Conservation (phyloP, 2,888 invertebrate genomes). For the Cephus pygmeus region DNA sequence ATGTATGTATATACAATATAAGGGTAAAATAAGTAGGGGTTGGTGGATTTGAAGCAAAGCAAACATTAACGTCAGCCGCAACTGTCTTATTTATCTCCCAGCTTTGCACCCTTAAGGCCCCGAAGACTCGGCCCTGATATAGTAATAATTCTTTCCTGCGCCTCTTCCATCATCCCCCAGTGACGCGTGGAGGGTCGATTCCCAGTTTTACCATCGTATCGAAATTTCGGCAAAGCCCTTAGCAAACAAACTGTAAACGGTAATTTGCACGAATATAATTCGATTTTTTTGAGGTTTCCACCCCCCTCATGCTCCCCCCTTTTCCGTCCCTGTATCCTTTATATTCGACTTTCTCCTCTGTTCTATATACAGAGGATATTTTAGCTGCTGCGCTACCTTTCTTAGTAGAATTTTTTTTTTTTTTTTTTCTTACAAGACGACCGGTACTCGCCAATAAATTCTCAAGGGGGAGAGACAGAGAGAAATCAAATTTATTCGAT, state of each 20-base stretch:
- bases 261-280: neutral
- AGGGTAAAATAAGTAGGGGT: neutral
- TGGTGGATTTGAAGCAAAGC: neutral
- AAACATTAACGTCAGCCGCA: neutral
- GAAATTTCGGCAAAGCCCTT: neutral
- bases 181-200: neutral
- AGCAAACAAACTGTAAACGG: neutral
- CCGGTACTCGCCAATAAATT: neutral
- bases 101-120: neutral
- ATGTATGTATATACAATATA: neutral
- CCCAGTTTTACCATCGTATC: neutral
- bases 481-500: neutral
- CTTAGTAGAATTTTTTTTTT: neutral
- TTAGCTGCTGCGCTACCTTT: neutral
- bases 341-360: neutral
- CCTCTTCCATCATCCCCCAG: neutral
- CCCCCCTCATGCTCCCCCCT: fast-evolving
- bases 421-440: neutral
- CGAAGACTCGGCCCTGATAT: neutral
- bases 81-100: slow-evolving; percentile 3
- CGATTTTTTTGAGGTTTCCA: neutral
- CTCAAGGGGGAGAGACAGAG: neutral
- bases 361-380: neutral
- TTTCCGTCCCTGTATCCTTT: neutral
- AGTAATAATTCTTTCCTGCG: neutral